Evolutionary conservation across 2,797 vertebrate species (phyloP).

Genomic region (Astyanax mexicanus): DNA sequence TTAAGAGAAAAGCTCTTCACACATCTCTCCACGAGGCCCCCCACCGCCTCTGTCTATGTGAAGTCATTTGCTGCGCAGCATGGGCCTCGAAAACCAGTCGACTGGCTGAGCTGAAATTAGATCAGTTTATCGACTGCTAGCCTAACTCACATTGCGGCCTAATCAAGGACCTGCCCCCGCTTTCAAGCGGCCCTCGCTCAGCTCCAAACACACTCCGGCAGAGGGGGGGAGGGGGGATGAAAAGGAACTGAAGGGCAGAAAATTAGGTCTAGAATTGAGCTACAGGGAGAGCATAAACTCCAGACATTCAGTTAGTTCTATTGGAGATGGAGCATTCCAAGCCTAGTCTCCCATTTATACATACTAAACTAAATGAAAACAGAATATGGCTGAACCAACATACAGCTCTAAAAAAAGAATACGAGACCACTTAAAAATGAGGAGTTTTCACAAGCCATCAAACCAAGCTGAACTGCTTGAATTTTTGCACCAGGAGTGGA

Average conservation of each 20-base stretch:
- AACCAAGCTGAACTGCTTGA: too few species aligned
- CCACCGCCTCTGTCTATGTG: not conserved
- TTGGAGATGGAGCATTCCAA: not conserved
- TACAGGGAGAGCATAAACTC: not conserved
- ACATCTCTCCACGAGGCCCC: conserved; percentile 1
- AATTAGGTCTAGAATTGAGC: conserved; percentile 19
- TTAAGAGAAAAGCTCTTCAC: conserved; percentile 24
- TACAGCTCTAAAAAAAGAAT: too few species aligned
- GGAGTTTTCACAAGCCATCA: too few species aligned
- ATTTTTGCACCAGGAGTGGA: too few species aligned
- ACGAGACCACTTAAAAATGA: too few species aligned
- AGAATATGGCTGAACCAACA: not conserved
- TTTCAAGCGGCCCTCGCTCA: conserved; percentile 31
- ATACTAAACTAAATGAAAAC: not conserved
- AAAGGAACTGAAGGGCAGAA: conserved; percentile 27
- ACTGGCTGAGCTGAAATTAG: conserved; percentile 54
- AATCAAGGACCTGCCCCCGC: conserved; percentile 42
- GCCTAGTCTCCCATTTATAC: not conserved
- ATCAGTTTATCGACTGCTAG: conserved; percentile 62
- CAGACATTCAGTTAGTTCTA: not conserved
- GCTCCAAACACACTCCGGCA: conserved; percentile 23
- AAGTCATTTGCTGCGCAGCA: conserved; percentile 56
- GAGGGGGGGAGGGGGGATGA: conserved; percentile 7
- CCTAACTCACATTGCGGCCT: conserved; percentile 37
- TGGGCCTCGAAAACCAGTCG: conserved; percentile 43